Evolutionary conservation across 2,797 vertebrate species (phyloP).

Genomic region (Orestias chungarensis): DNA sequence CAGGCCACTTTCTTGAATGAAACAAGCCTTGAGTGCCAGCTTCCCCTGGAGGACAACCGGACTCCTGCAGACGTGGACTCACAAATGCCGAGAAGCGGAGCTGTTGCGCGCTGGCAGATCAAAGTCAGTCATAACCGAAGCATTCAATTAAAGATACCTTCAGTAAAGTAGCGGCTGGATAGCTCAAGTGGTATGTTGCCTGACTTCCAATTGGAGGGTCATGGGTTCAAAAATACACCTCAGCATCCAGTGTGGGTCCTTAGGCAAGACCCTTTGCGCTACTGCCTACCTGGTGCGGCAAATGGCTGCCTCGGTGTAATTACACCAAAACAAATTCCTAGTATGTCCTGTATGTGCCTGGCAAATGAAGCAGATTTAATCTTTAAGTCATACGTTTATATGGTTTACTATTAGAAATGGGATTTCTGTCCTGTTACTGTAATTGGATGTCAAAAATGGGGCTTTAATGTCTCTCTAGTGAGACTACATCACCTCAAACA

Average conservation of each 20-base stretch:
- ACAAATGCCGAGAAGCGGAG: constrained; percentile 64
- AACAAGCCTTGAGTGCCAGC: constrained; percentile 81
- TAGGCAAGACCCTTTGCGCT: too few species aligned
- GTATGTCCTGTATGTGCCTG: too few species aligned
- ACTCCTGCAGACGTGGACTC: constrained; percentile 50
- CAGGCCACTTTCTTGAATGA: constrained; percentile 79
- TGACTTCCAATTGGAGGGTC: too few species aligned
- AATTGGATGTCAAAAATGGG: background rate
- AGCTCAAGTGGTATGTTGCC: too few species aligned
- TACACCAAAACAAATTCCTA: too few species aligned
- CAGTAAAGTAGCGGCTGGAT: too few species aligned
- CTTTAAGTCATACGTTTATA: background rate
- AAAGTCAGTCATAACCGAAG: constrained; percentile 79
- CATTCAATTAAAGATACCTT: background rate
- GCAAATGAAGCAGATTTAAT: too few species aligned
- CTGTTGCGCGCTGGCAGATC: constrained; percentile 86
- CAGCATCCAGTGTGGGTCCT: too few species aligned
- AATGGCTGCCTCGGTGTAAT: too few species aligned
- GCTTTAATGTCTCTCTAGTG: background rate
- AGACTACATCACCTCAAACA: background rate
- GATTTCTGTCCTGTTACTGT: background rate
- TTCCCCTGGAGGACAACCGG: constrained; percentile 74
- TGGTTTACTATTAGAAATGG: background rate
- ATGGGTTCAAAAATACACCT: too few species aligned
- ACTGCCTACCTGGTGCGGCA: too few species aligned